Percentiles rank a stretch among this genome's conserved stretches.
These are phyloP conservation scores for Patella ulyssiponensis DNA, from an alignment of 2,888 invertebrate genomes.

Conservation along the genomic window DNA sequence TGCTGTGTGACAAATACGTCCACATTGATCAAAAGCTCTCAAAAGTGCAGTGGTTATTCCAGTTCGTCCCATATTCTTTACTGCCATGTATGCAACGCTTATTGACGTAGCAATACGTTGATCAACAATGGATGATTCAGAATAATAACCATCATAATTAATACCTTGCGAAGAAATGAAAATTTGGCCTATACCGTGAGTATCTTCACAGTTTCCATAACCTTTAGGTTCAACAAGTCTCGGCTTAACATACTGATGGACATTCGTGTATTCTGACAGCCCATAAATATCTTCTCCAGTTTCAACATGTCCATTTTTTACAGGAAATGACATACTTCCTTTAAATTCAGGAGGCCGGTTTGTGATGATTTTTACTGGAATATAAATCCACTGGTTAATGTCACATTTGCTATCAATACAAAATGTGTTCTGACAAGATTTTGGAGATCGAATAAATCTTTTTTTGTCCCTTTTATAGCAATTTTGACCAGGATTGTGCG, in stretches of 20 bases:
- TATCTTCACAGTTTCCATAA: conserved; percentile 32
- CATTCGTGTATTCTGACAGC: conserved; percentile 39
- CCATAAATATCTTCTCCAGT: conserved; percentile 53
- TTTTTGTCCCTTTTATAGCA: conserved; percentile 1
- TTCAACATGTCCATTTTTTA: conserved; percentile 48
- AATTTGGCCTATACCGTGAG: conserved; percentile 50
- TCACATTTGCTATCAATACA: conserved; percentile 58
- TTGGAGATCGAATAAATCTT: conserved; percentile 23
- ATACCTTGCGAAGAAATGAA: conserved; percentile 57
- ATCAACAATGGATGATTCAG: conserved; percentile 59
- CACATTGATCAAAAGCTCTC: conserved; percentile 60
- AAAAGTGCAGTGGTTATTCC: conserved; percentile 46
- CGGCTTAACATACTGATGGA: conserved; percentile 36
- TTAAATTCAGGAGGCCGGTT: conserved; percentile 54
- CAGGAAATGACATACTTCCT: conserved; percentile 50
- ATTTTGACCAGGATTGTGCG: not conserved
- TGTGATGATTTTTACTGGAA: conserved; percentile 58
- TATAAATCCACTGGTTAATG: conserved; percentile 56
- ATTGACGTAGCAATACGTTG: conserved; percentile 55
- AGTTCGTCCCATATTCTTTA: conserved; percentile 49
- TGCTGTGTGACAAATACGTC: conserved; percentile 58
- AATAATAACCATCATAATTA: conserved; percentile 61
- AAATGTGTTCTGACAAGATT: conserved; percentile 52
- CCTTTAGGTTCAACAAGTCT: conserved; percentile 38
- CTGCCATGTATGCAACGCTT: conserved; percentile 58